A percentile compares a stretch with the other conserved stretches of the same genome.
phyloP scores from a whole-genome alignment of 2,113 vertebrate genomes.

The Ancistrus triradiatus region DNA sequence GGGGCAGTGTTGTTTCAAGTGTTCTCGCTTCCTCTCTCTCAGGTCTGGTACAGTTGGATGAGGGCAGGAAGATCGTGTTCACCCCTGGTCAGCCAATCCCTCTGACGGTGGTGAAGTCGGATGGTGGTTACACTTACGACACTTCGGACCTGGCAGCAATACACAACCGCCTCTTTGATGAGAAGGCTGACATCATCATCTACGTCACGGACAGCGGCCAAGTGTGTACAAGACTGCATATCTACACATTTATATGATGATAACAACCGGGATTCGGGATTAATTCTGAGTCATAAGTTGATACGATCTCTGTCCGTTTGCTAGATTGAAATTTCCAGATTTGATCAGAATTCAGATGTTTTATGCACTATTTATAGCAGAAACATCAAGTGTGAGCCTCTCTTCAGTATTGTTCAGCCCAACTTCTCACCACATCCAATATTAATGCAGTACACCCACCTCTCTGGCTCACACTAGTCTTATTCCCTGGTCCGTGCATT shows the following conservation, averaged over 20 bases:
- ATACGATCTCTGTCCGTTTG: no score
- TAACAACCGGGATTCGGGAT: no score
- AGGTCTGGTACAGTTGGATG: constrained; percentile 86
- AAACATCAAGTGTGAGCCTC: no score
- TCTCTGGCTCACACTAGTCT: no score
- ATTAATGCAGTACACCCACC: constrained; percentile 16
- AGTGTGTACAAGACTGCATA: constrained; percentile 59
- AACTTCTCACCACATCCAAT: constrained; percentile 16
- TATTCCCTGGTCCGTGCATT: constrained; percentile 8
- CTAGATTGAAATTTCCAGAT: no score
- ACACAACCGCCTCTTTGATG: constrained; percentile 76
- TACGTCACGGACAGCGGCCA: constrained; percentile 95
- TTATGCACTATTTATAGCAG: no score
- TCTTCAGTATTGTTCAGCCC: no score
- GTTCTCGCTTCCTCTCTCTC: neutral
- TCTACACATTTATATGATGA: neutral
- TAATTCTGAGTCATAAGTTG: no score
- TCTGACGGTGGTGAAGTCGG: constrained; percentile 87
- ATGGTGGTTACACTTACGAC: constrained; percentile 94
- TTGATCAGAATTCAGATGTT: no score
- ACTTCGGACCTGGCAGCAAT: constrained; percentile 92
- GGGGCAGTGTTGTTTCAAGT: constrained; percentile 46
- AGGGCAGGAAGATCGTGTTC: constrained; percentile 89
- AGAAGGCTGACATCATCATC: constrained; percentile 85
- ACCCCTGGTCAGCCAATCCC: constrained; percentile 81